phyloP scores from a whole-genome alignment of 1,140 invertebrate genomes.

The Pogonomyrmex californicus region DNA sequence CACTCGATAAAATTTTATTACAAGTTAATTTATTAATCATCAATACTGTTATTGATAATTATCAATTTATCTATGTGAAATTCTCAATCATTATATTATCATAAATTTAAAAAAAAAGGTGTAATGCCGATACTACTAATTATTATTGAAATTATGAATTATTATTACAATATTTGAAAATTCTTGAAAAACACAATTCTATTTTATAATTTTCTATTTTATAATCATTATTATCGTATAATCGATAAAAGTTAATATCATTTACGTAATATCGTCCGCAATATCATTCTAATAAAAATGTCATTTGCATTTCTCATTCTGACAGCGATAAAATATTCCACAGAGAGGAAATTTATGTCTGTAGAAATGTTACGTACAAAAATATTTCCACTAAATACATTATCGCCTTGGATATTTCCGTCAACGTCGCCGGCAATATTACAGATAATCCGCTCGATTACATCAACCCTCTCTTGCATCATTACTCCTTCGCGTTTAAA shows the following conservation, averaged over 20 bases:
- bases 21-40: not conserved
- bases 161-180: constrained; percentile 1
- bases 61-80: not conserved
- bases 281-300: not conserved
- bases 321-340: not conserved
- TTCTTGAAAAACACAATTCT: not conserved
- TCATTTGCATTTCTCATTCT: not conserved
- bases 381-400: constrained; percentile 14
- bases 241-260: not conserved
- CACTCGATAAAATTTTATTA: not conserved
- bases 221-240: not conserved
- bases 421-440: constrained; percentile 14
- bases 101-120: not conserved
- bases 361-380: not conserved
- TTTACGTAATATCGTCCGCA: not conserved
- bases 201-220: not conserved
- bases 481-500: constrained; percentile 17
- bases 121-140: not conserved
- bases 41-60: not conserved
- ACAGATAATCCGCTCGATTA: constrained; percentile 34
- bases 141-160: not conserved
- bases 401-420: not conserved
- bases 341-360: not conserved
- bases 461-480: not conserved
- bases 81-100: not conserved